Percentiles rank a stretch among this genome's conserved stretches.
Evolutionary conservation across 2,797 vertebrate genomes (phyloP).

Genomic region (Acanthurus tractus): DNA sequence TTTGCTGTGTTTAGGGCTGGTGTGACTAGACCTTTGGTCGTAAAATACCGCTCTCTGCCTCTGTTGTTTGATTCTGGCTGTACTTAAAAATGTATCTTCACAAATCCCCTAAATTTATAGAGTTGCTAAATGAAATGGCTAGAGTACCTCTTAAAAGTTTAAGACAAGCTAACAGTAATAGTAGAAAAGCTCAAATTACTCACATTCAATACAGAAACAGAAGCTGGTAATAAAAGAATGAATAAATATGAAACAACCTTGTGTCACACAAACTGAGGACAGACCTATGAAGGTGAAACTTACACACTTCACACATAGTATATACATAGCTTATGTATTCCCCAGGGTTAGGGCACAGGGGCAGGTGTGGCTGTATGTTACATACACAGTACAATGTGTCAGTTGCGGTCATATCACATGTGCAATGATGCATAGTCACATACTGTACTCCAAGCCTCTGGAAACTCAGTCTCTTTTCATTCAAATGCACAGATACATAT

Average conservation of each 20-base stretch:
- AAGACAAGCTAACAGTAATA: not conserved
- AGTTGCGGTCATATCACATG: conserved; percentile 37
- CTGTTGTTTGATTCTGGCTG: no score
- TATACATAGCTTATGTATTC: conserved; percentile 2
- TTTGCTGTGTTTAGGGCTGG: not conserved
- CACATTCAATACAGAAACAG: not conserved
- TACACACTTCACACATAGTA: not conserved
- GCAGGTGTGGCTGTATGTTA: conserved; percentile 31
- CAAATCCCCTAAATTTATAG: no score
- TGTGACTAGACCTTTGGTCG: not conserved
- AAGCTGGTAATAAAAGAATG: not conserved
- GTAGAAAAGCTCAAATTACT: not conserved
- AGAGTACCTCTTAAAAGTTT: not conserved
- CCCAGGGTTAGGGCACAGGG: conserved; percentile 7
- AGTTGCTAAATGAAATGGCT: no score
- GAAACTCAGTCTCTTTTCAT: conserved; percentile 37
- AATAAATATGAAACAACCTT: not conserved
- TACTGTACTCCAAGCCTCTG: conserved; percentile 31
- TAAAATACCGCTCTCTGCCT: not conserved
- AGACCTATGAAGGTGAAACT: not conserved
- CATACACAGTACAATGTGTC: conserved; percentile 17
- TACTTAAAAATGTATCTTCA: no score
- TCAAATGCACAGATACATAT: conserved; percentile 45
- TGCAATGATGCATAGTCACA: conserved; percentile 37
- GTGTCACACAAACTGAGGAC: not conserved